Evolutionary conservation across 2,797 vertebrate species (phyloP), one percentile per base, ranked within the genome.

Genomic region (Lithobates pipiens): DNA sequence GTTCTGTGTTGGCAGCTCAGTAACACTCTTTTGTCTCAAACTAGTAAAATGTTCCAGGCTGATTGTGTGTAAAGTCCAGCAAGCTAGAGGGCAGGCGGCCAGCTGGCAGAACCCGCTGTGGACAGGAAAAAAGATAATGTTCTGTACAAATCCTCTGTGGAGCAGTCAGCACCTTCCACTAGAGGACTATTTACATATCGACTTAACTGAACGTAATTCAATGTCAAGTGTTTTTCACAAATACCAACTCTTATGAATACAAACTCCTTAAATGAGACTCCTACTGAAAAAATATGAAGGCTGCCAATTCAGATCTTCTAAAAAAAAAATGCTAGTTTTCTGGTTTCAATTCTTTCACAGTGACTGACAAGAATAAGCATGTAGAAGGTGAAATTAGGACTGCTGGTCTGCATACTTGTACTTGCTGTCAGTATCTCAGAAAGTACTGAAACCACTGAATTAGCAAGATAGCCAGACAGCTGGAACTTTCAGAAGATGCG

Each of bases 1-100:
- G 72, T 34, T 57, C 9, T 46, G 32, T 82, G 54, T 36, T 86
- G 77, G 65, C 80, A 88, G 54, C 34, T 50, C 18, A 32, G 85
- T 76, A 84, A 86, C 87, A 50, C 61, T 73, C 67, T 74, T 82
- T 84, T 84, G 77, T 81, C 75, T 76, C 76, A 7, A 90, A 76
- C 75, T 78, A 75, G 76, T 8, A 80, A 10, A 84, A 34, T 82
- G 27, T 82, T 79, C 72, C 80, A 32, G 36, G 8, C 13, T 80
- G 88, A 50, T 76, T 89, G 18, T 72, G 71, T 13, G 82, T 79
- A 23, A 44, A 39, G 42, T 63, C 76, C 25, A 86, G 88, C 88
- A 21, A 13, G 67, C 65, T 72, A 11, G 18, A 27, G 65, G 63
- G 63, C 21, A 29, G 23, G 65, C 71, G 63, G 84, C 63, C 63